Conservation (phyloP, 92 coral and sea anemone species). For the Zoanthus sansibaricus region DNA sequence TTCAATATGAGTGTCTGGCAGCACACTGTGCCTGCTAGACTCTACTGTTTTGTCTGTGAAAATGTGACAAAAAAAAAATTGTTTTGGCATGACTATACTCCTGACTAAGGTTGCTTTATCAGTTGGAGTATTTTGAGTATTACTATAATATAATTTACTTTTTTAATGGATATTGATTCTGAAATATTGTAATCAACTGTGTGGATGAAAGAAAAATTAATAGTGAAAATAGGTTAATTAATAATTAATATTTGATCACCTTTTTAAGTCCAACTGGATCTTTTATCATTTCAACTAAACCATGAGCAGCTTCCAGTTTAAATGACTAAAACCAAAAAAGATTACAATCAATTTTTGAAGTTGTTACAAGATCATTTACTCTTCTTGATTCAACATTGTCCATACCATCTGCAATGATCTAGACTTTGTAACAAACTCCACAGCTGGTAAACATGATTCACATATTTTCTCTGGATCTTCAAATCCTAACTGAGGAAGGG, state of each 20-base stretch:
- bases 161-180: no score
- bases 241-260: slow-evolving; percentile 41
- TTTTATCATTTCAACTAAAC: slow-evolving; percentile 85
- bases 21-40: no score
- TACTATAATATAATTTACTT: no score
- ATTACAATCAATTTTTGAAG: neutral
- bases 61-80: no score
- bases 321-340: slow-evolving; percentile 66
- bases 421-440: slow-evolving; percentile 88
- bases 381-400: neutral
- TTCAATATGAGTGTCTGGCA: no score
- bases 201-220: no score
- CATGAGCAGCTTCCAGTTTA: slow-evolving; percentile 88
- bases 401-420: slow-evolving; percentile 93
- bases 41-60: no score
- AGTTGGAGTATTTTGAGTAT: no score
- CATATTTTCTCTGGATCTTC: slow-evolving; percentile 98
- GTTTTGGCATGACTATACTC: no score
- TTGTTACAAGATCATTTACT: neutral
- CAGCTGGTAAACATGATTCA: slow-evolving; percentile 88
- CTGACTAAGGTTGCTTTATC: no score
- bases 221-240: neutral
- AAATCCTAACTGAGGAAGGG: slow-evolving; percentile 96
- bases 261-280: slow-evolving; percentile 83
- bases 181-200: no score